phyloP scores from a whole-genome alignment of 1,140 invertebrate species.

The Octopus bimaculoides region DNA sequence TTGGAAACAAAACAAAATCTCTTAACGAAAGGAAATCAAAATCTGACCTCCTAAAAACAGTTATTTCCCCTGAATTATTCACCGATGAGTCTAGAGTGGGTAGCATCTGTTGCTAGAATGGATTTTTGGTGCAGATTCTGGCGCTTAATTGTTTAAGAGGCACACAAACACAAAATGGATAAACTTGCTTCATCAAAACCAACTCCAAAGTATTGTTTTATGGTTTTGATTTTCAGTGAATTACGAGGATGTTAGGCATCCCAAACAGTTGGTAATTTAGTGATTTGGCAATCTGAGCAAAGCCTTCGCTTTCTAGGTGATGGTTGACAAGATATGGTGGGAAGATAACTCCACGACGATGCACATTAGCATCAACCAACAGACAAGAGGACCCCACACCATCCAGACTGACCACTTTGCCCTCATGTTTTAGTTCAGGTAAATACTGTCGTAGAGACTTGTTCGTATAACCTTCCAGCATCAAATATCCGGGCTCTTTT shows the following conservation, averaged over 20 bases:
- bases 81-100: no score
- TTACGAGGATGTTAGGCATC: constrained; percentile 21
- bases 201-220: no score
- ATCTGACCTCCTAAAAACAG: no score
- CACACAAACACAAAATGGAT: no score
- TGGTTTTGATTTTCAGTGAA: constrained; percentile 13
- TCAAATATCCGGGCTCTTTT: constrained; percentile 15
- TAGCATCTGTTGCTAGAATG: no score
- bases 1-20: no score
- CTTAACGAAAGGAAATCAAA: no score
- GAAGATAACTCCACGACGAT: constrained; percentile 24
- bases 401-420: constrained; percentile 22
- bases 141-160: no score
- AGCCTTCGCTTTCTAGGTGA: constrained; percentile 29
- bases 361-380: constrained; percentile 20
- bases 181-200: no score
- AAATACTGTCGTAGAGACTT: constrained; percentile 16
- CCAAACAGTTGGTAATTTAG: constrained; percentile 20
- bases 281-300: constrained; percentile 24
- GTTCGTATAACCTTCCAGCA: constrained; percentile 26
- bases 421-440: constrained; percentile 19
- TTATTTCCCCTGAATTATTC: no score
- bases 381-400: constrained; percentile 27
- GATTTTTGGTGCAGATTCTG: no score
- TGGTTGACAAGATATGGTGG: constrained; percentile 21